Conservation (phyloP, 1,140 invertebrate genomes). For the Stegodyphus mimosarum region DNA sequence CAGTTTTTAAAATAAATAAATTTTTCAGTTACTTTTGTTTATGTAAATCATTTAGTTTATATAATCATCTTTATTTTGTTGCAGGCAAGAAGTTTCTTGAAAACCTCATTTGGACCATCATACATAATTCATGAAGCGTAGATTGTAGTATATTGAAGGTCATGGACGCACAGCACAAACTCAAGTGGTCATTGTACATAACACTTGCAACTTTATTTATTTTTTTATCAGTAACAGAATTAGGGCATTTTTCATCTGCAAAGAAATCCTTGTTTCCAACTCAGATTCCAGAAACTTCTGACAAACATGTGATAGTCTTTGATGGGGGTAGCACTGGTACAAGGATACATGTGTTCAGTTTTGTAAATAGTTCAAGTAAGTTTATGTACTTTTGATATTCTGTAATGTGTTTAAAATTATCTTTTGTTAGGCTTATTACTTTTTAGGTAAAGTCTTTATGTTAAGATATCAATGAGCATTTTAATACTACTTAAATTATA, state of each 20-base stretch:
- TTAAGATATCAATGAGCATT: no score
- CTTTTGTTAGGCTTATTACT: no score
- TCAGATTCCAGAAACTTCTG: neutral
- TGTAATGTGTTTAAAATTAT: neutral
- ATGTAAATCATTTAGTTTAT: no score
- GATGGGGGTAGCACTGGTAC: slow-evolving; percentile 97
- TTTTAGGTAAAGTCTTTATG: no score
- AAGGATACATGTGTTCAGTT: slow-evolving; percentile 89
- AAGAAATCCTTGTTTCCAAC: slow-evolving; percentile 7
- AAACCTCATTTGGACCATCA: neutral
- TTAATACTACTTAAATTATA: no score
- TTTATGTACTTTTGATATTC: neutral
- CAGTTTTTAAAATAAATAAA: no score
- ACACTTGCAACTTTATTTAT: slow-evolving; percentile 37
- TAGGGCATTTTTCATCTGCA: slow-evolving; percentile 42
- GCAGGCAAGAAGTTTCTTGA: no score
- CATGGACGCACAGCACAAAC: slow-evolving; percentile 32
- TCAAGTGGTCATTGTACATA: slow-evolving; percentile 53
- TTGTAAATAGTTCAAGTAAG: slow-evolving; percentile 71
- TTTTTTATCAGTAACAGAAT: slow-evolving; percentile 48
- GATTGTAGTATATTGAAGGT: neutral
- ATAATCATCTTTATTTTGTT: no score
- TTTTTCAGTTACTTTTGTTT: no score
- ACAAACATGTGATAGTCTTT: slow-evolving; percentile 90
- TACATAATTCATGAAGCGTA: neutral